phyloP scores from a whole-genome alignment of 2,888 invertebrate species.

The Drosophila imparisetae region DNA sequence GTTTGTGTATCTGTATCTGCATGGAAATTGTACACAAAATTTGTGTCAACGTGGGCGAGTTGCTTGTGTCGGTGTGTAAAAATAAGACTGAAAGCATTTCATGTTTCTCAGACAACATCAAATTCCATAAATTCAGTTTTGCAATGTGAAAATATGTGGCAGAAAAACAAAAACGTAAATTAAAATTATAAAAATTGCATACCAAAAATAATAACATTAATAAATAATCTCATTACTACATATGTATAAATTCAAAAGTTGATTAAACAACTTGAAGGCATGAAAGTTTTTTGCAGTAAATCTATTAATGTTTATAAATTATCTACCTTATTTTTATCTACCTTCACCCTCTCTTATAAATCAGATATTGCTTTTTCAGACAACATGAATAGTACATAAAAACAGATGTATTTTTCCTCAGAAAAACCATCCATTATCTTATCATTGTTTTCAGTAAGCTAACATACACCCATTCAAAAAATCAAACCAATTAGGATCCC shows the following conservation, averaged over 20 bases:
- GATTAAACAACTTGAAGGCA: not conserved
- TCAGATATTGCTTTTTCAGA: not conserved
- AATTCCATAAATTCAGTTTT: conserved; percentile 44
- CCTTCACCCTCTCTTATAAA: not conserved
- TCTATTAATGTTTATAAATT: too few species aligned
- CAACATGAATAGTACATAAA: not conserved
- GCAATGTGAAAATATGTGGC: conserved; percentile 21
- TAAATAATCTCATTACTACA: too few species aligned
- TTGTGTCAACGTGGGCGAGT: conserved; percentile 74
- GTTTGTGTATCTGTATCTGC: conserved; percentile 34
- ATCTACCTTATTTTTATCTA: not conserved
- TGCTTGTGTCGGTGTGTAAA: conserved; percentile 53
- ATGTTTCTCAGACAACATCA: conserved; percentile 35
- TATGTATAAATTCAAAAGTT: not conserved
- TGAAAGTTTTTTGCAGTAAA: not conserved
- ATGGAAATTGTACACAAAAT: conserved; percentile 50
- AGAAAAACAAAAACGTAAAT: not conserved
- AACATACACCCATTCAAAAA: not conserved
- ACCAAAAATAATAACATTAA: not conserved
- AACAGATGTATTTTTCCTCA: not conserved
- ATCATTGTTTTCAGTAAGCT: not conserved
- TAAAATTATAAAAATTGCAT: not conserved
- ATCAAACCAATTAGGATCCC: not conserved
- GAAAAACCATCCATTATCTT: not conserved
- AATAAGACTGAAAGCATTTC: conserved; percentile 63